Conservation (phyloP, 2,113 vertebrate genomes). For the Callaeas wilsoni region DNA sequence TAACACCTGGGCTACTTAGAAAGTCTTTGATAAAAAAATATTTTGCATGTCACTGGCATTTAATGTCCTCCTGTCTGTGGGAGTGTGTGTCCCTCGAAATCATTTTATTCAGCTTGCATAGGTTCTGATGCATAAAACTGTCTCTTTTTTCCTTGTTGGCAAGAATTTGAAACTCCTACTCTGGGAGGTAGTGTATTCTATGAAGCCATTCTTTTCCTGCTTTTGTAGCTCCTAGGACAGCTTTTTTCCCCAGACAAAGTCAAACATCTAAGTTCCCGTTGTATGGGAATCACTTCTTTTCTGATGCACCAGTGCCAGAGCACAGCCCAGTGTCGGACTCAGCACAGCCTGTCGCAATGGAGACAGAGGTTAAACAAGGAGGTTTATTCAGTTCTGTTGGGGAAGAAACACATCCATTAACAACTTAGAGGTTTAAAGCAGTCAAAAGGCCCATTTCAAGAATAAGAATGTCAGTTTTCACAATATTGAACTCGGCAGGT, state of each 20-base stretch:
- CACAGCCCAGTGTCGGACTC: neutral
- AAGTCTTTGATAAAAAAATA: neutral
- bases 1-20: neutral
- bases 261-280: conserved; percentile 49
- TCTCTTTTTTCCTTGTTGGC: neutral
- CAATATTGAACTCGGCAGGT: conserved; percentile 63
- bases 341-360: neutral
- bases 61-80: neutral
- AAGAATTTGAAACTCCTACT: conserved; percentile 6
- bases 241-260: conserved; percentile 47
- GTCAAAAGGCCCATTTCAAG: conserved; percentile 63
- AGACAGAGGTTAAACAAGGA: conserved; percentile 63
- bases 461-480: conserved; percentile 49
- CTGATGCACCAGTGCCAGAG: neutral
- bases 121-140: neutral
- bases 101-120: neutral
- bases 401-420: conserved; percentile 55
- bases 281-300: conserved; percentile 19
- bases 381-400: conserved; percentile 56
- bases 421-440: conserved; percentile 42
- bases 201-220: conserved; percentile 43
- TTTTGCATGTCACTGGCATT: neutral
- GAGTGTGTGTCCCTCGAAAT: neutral
- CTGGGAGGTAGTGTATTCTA: neutral
- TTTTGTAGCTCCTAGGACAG: conserved; percentile 58